Base-by-base conservation (phyloP, 2,113 vertebrate genomes). In the Chaetops frenatus region DNA sequence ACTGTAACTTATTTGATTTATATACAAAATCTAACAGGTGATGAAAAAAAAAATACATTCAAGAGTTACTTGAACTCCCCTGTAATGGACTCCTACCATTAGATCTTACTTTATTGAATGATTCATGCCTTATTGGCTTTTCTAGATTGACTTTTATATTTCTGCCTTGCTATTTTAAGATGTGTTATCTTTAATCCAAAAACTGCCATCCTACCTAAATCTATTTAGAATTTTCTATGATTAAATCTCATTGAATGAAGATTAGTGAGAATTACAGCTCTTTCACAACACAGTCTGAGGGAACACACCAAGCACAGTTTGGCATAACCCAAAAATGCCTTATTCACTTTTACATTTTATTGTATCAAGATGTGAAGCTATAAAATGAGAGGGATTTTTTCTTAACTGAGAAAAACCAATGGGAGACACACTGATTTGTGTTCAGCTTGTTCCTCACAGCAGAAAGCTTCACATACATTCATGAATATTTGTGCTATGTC, bases 121-220 rank as follows among this genome's bases (percentile, higher is more conserved):
- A 86, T 81, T 93, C 23, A 42, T 64, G 65, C 60, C 53, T 83
- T 74, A 78, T 14, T 92, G 79, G 71, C 57, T 95, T 88, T 78
- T 78, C 72, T 45, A 60, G 50, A 90, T 95, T 83, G 86, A 64
- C 85, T 82, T 94, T 90, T 62, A 15, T 69, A 78, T 81, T 92
- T 93, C 79, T 2, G 1, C 51, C 36, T 86, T 0, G 0, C 51
- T 90, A 67, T 94, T 92, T 93, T 88, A 92, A 90, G 74, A 83
- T 27, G n/a, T 54, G 81, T 81, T 86, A 86, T 45, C 77, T 95
- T 86, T 92, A 93, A 94, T 90, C 60, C 64, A 58, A 64, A 95
- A 96, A 3, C 60, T 78, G 57, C 44, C 48, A 74, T 71, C 40
- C 56, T 78, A 86, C 42, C 81, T 90, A 88, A 94, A 83, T 31